These are phyloP conservation scores for Diarsia rubi DNA, from an alignment of 2,888 invertebrate genomes.

Conservation along the genomic window DNA sequence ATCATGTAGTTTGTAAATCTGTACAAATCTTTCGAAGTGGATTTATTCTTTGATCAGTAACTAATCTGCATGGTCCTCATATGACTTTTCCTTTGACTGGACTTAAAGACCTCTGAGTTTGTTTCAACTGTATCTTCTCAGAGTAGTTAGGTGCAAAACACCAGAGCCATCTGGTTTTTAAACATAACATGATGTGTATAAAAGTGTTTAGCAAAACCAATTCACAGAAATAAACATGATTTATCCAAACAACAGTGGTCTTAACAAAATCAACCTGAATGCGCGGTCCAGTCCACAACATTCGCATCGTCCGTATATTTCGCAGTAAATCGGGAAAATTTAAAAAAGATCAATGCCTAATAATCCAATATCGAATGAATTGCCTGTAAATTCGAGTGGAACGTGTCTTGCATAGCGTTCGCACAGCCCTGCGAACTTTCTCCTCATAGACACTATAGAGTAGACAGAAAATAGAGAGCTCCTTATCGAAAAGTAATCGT, in stretches of 20 bases:
- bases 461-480: constrained; percentile 18
- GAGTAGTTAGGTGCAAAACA: too few species aligned
- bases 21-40: neutral
- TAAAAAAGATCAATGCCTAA: constrained; percentile 89
- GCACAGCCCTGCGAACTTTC: constrained; percentile 27
- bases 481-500: constrained; percentile 4
- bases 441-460: constrained; percentile 37
- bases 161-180: too few species aligned
- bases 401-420: constrained; percentile 81
- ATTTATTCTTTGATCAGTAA: neutral
- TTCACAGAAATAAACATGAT: too few species aligned
- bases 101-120: too few species aligned
- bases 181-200: too few species aligned
- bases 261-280: neutral
- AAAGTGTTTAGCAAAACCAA: too few species aligned
- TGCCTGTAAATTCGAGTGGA: constrained; percentile 86
- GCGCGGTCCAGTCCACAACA: constrained; percentile 18
- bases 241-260: too few species aligned
- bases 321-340: constrained; percentile 73
- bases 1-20: neutral
- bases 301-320: constrained; percentile 27
- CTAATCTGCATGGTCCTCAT: too few species aligned
- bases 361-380: constrained; percentile 90
- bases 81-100: too few species aligned
- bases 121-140: too few species aligned